These are phyloP conservation scores for Leptoclinus maculatus DNA, from an alignment of 2,797 vertebrate species.

Conservation along the genomic window DNA sequence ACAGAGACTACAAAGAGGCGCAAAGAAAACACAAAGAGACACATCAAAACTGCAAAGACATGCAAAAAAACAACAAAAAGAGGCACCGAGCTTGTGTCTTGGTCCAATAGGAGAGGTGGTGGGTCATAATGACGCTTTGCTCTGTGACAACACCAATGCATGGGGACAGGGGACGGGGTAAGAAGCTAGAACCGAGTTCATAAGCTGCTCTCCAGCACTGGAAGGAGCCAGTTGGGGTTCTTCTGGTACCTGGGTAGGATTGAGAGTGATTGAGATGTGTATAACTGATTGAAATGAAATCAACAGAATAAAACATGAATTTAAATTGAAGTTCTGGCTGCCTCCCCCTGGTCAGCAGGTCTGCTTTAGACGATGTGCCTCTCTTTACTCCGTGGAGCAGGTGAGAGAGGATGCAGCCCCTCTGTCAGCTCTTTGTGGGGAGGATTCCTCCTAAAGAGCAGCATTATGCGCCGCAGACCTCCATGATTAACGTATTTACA, in stretches of 20 bases:
- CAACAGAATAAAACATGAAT: conserved; percentile 21
- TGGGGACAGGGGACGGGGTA: background rate
- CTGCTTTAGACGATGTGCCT: background rate
- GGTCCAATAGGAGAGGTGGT: too few relatives aligned
- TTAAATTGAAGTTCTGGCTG: conserved; percentile 10
- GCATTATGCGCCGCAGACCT: conserved; percentile 22
- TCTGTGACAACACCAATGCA: background rate
- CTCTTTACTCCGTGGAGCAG: conserved; percentile 13
- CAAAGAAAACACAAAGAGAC: background rate
- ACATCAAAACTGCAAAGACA: background rate
- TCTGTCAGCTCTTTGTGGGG: conserved; percentile 41
- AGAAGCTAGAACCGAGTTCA: background rate
- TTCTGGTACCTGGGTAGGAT: background rate
- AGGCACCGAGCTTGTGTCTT: too few relatives aligned
- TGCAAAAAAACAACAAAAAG: too few relatives aligned
- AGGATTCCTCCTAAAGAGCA: conserved; percentile 32
- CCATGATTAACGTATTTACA: conserved; percentile 49
- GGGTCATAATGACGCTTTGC: background rate
- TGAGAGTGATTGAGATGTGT: background rate
- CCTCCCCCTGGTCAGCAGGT: background rate
- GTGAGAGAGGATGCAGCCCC: conserved; percentile 22
- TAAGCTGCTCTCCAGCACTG: background rate
- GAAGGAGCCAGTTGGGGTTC: background rate
- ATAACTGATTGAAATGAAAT: conserved; percentile 1
- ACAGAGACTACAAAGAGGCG: background rate